A percentile compares a stretch with the other conserved stretches of the same genome.
phyloP scores from a whole-genome alignment of 2,888 invertebrate genomes.

The Callosobruchus maculatus region DNA sequence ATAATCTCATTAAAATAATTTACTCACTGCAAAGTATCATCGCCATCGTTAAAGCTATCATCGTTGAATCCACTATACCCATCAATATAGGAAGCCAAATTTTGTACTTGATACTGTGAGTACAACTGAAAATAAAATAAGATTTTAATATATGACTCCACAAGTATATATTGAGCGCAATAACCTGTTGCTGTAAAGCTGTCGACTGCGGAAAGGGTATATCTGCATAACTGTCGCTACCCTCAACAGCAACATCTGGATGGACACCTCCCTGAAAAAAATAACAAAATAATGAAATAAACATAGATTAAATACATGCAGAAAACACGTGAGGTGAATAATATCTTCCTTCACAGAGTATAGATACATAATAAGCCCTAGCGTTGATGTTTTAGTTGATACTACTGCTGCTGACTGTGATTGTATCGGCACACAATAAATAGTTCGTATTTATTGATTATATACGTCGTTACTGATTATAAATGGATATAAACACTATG shows the following conservation, averaged over 20 bases:
- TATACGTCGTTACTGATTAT: too few relatives aligned
- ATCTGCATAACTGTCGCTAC: constrained; percentile 53
- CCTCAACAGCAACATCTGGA: constrained; percentile 52
- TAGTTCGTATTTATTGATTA: too few relatives aligned
- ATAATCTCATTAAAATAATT: too few relatives aligned
- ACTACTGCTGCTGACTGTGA: too few relatives aligned
- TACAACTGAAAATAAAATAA: constrained; percentile 48
- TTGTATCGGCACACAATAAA: too few relatives aligned
- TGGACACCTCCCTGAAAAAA: constrained; percentile 44
- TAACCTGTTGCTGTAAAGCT: constrained; percentile 52
- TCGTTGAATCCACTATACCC: constrained; percentile 59
- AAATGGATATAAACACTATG: too few relatives aligned
- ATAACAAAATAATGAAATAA: constrained; percentile 3
- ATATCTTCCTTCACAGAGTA: too few relatives aligned
- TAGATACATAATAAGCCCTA: too few relatives aligned
- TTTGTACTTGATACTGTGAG: constrained; percentile 61
- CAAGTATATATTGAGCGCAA: not conserved
- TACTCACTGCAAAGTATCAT: constrained; percentile 54
- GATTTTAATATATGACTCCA: constrained; percentile 5
- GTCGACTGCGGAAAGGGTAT: constrained; percentile 53
- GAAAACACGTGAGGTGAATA: too few relatives aligned
- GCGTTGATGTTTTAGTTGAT: too few relatives aligned
- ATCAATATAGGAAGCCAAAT: constrained; percentile 59
- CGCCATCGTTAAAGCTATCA: constrained; percentile 60
- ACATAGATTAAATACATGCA: not conserved